phyloP scores from a whole-genome alignment of 2,888 invertebrate genomes.

The Ditylenchus weischeri region DNA sequence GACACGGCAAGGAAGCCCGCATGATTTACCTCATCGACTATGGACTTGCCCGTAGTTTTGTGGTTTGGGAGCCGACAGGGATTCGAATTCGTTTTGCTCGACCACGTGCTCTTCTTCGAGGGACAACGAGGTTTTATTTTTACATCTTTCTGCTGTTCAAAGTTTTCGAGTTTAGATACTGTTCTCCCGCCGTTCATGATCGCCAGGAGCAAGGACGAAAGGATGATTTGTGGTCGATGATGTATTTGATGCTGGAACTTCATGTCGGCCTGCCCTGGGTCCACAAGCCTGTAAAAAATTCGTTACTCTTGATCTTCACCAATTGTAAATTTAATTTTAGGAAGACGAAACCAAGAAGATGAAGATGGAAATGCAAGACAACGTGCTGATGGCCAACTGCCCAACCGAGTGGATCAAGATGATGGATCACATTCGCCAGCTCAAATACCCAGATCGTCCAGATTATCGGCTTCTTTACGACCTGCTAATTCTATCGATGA shows the following conservation, averaged over 20 bases:
- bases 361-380: constrained; percentile 26
- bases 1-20: constrained; percentile 23
- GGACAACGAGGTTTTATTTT: constrained; percentile 13
- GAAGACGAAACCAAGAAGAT: constrained; percentile 25
- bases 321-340: constrained; percentile 10
- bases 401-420: constrained; percentile 30
- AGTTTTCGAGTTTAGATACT: constrained; percentile 22
- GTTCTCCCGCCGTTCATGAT: constrained; percentile 30
- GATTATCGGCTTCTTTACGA: constrained; percentile 33
- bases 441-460: constrained; percentile 30
- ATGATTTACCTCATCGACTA: constrained; percentile 33
- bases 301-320: background rate
- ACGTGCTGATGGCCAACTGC: constrained; percentile 22
- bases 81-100: constrained; percentile 3
- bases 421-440: constrained; percentile 25
- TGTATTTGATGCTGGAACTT: constrained; percentile 28
- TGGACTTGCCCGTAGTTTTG: constrained; percentile 21
- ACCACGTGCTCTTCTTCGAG: constrained; percentile 11
- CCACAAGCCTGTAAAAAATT: constrained; percentile 20
- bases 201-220: constrained; percentile 30
- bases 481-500: constrained; percentile 19
- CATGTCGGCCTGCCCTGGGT: constrained; percentile 30
- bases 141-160: too few species aligned
- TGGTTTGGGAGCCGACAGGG: background rate
- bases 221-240: constrained; percentile 31